Evolutionary conservation across 1,140 invertebrate genomes (phyloP), one percentile per base, ranked within the genome.

Genomic region (Odontomachus brunneus): DNA sequence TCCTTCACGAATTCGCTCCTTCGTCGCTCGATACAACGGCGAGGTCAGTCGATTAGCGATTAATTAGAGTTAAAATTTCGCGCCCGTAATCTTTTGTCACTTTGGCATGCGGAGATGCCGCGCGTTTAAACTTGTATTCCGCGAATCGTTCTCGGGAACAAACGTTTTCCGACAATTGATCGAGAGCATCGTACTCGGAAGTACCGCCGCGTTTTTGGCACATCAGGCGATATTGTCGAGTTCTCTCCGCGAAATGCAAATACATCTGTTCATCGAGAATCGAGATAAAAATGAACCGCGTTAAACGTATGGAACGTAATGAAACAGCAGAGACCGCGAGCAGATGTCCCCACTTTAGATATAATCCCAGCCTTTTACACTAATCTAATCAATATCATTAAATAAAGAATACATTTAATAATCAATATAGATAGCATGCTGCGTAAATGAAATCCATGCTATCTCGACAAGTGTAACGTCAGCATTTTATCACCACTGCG

Each of bases 351-450:
- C 90, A 93, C 92, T 93, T 84, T 80, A 93, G 90, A 93, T 93
- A 92, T 93, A 92, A 92, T 89, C 83, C 87, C 65, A 89, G 88
- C 87, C 91, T 93, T 94, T 94, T 93, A 93, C 84, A 78, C 53
- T 89, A 93, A 93, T 93, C 93, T 93, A 93, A 94, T 94, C 92
- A 87, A 88, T 81, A 91, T 93, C 89, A 90, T 90, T 92, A 91
- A 93, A 93, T 91, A 91, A 90, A 88, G 67, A 90, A 92, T 92
- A 90, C 85, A 90, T 92, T 90, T 89, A 91, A 90, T 88, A 90
- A 91, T 92, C 89, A 89, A 93, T 91, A 91, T 69, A 87, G 87
- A 53, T 66, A 75, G 76, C 82, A 72, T 88, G 89, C 90, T 80
- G 72, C 80, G 83, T 81, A 89, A 91, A 91, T 88, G 67, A 86